phyloP scores from a whole-genome alignment of 2,888 invertebrate species.

The Philonicus albiceps region DNA sequence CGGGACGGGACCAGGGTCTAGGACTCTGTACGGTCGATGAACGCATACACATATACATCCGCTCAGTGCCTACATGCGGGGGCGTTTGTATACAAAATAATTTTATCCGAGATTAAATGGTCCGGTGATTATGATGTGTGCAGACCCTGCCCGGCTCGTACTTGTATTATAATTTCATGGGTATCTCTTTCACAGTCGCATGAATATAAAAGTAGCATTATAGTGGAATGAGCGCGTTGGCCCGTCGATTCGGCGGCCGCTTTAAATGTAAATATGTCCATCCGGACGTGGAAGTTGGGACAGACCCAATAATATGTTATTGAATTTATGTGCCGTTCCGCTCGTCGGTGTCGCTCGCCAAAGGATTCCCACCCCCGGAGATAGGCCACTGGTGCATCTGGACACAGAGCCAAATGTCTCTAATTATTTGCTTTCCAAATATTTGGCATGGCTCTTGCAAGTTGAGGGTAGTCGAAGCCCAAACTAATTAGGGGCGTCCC shows the following conservation, averaged over 20 bases:
- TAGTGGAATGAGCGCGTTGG: background rate
- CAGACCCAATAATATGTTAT: background rate
- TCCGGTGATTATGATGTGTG: slow-evolving; percentile 44
- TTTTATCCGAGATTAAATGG: slow-evolving; percentile 46
- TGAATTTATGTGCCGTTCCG: background rate
- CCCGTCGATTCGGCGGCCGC: background rate
- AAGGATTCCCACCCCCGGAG: background rate
- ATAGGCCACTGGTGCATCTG: background rate
- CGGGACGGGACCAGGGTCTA: background rate
- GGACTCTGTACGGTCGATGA: slow-evolving; percentile 10
- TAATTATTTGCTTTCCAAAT: slow-evolving; percentile 7
- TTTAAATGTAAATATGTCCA: slow-evolving; percentile 6
- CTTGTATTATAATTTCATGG: slow-evolving; percentile 18
- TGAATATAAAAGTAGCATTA: slow-evolving; percentile 3
- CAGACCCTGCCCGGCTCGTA: background rate
- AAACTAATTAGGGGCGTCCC: background rate
- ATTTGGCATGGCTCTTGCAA: background rate
- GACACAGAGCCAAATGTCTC: background rate
- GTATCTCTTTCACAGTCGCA: background rate
- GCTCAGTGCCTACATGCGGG: background rate
- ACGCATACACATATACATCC: background rate
- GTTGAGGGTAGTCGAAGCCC: background rate
- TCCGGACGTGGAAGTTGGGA: background rate
- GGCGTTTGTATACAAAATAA: slow-evolving; percentile 44
- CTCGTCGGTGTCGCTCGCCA: background rate